These are phyloP conservation scores for Phenganax subtilis DNA, from an alignment of 92 coral and sea anemone species.

Conservation along the genomic window DNA sequence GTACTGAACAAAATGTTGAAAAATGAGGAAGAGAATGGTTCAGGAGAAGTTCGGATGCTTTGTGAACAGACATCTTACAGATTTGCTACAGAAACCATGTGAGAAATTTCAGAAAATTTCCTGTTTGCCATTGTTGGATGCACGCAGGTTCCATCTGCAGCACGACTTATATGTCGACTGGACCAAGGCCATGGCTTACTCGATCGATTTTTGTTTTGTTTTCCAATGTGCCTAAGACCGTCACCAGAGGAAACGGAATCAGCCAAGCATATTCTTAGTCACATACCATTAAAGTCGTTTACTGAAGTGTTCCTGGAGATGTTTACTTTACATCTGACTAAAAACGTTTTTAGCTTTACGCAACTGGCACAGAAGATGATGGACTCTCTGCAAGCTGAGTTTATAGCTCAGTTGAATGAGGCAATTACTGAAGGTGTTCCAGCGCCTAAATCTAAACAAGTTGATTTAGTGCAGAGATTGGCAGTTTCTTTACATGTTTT, in stretches of 20 bases:
- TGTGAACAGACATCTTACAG: slow-evolving; percentile 41
- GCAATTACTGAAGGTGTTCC: slow-evolving; percentile 57
- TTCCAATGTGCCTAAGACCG: slow-evolving; percentile 52
- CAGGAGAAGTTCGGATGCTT: slow-evolving; percentile 38
- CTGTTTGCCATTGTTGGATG: slow-evolving; percentile 48
- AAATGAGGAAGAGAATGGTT: slow-evolving; percentile 34
- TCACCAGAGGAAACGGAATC: slow-evolving; percentile 44
- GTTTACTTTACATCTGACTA: slow-evolving; percentile 33
- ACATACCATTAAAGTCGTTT: slow-evolving; percentile 36
- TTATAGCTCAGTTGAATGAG: slow-evolving; percentile 47
- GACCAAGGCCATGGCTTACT: slow-evolving; percentile 61
- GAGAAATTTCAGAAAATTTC: slow-evolving; percentile 35
- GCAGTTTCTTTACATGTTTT: slow-evolving; percentile 52
- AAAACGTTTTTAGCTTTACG: slow-evolving; percentile 36
- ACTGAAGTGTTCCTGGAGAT: slow-evolving; percentile 55
- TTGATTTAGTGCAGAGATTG: slow-evolving; percentile 48
- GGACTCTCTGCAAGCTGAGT: slow-evolving; percentile 23
- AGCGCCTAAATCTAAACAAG: slow-evolving; percentile 49
- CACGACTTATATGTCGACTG: slow-evolving; percentile 45
- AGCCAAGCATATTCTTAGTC: slow-evolving; percentile 34
- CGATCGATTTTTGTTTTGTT: slow-evolving; percentile 45
- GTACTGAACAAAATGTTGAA: slow-evolving; percentile 27
- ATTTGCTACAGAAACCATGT: slow-evolving; percentile 10
- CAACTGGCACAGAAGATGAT: slow-evolving; percentile 41
- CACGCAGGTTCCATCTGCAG: slow-evolving; percentile 51